These are phyloP conservation scores for Polypterus senegalus DNA, from an alignment of 2,113 vertebrate species.

Conservation along the genomic window DNA sequence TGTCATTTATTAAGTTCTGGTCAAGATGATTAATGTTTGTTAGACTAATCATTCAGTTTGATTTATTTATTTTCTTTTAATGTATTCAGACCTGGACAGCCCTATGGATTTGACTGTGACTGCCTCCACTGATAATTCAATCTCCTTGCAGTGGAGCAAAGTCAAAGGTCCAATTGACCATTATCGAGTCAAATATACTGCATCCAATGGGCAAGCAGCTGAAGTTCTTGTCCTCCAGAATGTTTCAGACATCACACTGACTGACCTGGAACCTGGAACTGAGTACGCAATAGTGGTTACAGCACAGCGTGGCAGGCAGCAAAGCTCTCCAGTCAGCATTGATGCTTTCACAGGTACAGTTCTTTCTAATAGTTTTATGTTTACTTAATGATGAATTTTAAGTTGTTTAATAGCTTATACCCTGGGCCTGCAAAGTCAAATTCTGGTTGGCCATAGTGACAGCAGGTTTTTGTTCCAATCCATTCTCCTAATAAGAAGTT, in stretches of 20 bases:
- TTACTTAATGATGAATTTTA: no score
- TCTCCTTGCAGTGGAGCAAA: conserved; percentile 77
- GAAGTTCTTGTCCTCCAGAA: conserved; percentile 75
- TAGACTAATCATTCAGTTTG: neutral
- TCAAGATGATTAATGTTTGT: neutral
- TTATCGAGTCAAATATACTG: conserved; percentile 80
- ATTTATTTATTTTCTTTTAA: conserved; percentile 1
- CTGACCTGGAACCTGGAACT: conserved; percentile 74
- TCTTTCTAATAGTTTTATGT: neutral
- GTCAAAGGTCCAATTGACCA: conserved; percentile 85
- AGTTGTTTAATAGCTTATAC: no score
- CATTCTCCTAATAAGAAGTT: no score
- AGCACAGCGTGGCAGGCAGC: conserved; percentile 79
- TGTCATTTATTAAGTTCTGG: neutral
- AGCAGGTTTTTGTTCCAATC: no score
- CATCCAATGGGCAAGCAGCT: conserved; percentile 63
- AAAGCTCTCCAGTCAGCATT: conserved; percentile 76
- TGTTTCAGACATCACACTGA: conserved; percentile 59
- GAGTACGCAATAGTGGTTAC: conserved; percentile 88
- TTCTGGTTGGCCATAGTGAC: no score
- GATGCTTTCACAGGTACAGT: conserved; percentile 86
- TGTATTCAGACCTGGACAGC: conserved; percentile 68
- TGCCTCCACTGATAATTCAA: conserved; percentile 80
- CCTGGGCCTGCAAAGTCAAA: no score
- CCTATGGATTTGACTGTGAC: conserved; percentile 77